Conservation (phyloP, 2,888 invertebrate genomes). For the Diogma glabrata region DNA sequence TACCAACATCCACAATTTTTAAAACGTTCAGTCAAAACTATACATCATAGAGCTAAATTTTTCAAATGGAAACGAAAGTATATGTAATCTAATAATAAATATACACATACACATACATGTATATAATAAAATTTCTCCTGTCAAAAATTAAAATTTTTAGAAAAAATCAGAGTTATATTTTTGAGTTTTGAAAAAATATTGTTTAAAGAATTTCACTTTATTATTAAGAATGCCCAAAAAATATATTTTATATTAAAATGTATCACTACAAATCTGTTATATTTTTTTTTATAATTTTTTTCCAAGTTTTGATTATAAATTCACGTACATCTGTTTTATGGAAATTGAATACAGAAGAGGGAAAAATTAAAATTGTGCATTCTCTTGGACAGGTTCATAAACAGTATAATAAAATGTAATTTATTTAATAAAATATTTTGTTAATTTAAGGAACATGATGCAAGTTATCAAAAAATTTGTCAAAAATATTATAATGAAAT, state of each 20-base stretch:
- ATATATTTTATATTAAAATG: conserved; percentile 8
- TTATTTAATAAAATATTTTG: not conserved
- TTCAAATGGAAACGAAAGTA: too few relatives aligned
- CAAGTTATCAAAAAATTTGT: not conserved
- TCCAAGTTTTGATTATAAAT: conserved; percentile 44
- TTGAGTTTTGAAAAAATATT: too few relatives aligned
- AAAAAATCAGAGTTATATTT: too few relatives aligned
- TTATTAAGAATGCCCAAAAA: too few relatives aligned
- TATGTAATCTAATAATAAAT: too few relatives aligned
- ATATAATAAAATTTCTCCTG: too few relatives aligned
- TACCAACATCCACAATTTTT: too few relatives aligned
- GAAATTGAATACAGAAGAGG: conserved; percentile 66
- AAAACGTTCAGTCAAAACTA: too few relatives aligned
- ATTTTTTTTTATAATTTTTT: conserved; percentile 24
- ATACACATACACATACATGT: too few relatives aligned
- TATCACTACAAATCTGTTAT: conserved; percentile 4
- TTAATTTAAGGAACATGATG: conserved; percentile 16
- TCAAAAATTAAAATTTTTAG: too few relatives aligned
- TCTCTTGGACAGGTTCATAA: not conserved
- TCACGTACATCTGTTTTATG: conserved; percentile 74
- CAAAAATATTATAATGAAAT: conserved; percentile 26
- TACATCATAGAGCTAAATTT: too few relatives aligned
- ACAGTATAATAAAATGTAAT: not conserved
- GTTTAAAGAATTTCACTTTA: too few relatives aligned
- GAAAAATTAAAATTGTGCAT: conserved; percentile 51